These are phyloP conservation scores for Actias luna DNA, from an alignment of 2,888 invertebrate species.

Conservation along the genomic window DNA sequence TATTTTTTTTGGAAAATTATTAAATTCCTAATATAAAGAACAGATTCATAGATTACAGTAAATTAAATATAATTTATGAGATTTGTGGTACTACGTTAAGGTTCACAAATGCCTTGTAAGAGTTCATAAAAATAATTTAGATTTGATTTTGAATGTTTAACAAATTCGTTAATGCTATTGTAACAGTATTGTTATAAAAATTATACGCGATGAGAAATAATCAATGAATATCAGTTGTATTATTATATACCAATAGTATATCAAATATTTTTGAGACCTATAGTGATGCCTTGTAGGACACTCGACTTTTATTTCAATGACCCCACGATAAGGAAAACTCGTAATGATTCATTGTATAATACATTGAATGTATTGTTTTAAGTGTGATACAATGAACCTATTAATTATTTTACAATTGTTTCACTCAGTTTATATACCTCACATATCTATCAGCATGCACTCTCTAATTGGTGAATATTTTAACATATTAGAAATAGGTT, in stretches of 20 bases:
- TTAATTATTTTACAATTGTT: background rate
- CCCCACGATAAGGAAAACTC: background rate
- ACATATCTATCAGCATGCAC: too few species aligned
- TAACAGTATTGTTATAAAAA: background rate
- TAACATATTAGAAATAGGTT: too few species aligned
- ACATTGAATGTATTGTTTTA: too few species aligned
- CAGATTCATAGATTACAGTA: too few species aligned
- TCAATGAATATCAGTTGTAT: background rate
- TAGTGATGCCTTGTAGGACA: background rate
- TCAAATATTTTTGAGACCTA: background rate
- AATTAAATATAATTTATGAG: too few species aligned
- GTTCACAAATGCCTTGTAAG: too few species aligned
- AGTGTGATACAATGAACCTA: background rate
- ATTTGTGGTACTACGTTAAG: too few species aligned
- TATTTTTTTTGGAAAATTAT: too few species aligned
- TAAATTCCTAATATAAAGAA: too few species aligned
- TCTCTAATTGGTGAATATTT: too few species aligned
- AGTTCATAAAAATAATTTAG: too few species aligned
- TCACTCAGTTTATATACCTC: background rate
- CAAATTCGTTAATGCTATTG: background rate
- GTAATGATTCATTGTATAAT: background rate
- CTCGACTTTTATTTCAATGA: background rate
- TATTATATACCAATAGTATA: background rate
- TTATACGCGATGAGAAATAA: background rate
- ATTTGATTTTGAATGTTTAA: background rate